A percentile compares a stretch with the other conserved stretches of the same genome.
Evolutionary conservation across 2,113 vertebrate genomes (phyloP).

Genomic region (Larimichthys crocea): DNA sequence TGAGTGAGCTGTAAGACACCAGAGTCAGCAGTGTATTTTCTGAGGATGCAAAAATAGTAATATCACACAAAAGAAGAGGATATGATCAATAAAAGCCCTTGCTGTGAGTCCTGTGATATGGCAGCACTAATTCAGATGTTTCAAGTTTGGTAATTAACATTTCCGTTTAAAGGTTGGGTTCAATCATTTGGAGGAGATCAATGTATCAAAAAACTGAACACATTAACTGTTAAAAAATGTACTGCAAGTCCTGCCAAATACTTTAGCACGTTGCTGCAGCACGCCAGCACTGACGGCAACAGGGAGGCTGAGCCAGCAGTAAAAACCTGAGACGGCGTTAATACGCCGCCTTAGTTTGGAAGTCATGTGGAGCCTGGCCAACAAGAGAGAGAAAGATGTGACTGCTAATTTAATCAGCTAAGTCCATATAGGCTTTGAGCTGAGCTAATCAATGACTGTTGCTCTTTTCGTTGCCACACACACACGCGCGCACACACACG

Average conservation of each 20-base stretch:
- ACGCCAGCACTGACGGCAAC: conserved; percentile 31
- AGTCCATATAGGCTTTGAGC: conserved; percentile 75
- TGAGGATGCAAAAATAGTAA: conserved; percentile 27
- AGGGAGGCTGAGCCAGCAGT: conserved; percentile 28
- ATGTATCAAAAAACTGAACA: background rate
- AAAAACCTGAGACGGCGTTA: conserved; percentile 61
- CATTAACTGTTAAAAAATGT: conserved; percentile 13
- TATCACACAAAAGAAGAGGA: conserved; percentile 26
- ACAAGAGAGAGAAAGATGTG: conserved; percentile 40
- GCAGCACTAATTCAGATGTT: background rate
- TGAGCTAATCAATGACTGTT: conserved; percentile 35
- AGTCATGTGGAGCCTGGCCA: conserved; percentile 67
- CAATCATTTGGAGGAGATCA: background rate
- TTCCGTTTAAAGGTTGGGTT: conserved; percentile 18
- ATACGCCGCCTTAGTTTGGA: conserved; percentile 62
- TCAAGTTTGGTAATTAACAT: conserved; percentile 13
- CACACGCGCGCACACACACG: background rate
- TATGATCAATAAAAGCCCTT: conserved; percentile 41
- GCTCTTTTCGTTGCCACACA: conserved; percentile 30
- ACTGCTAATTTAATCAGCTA: conserved; percentile 81
- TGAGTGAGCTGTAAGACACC: conserved; percentile 62
- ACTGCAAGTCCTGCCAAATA: conserved; percentile 47
- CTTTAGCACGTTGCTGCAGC: conserved; percentile 41
- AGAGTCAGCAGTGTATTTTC: conserved; percentile 56
- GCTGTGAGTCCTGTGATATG: background rate